Conservation (phyloP, 35 echinoderm and acorn worm genomes). For the Ptychodera flava region DNA sequence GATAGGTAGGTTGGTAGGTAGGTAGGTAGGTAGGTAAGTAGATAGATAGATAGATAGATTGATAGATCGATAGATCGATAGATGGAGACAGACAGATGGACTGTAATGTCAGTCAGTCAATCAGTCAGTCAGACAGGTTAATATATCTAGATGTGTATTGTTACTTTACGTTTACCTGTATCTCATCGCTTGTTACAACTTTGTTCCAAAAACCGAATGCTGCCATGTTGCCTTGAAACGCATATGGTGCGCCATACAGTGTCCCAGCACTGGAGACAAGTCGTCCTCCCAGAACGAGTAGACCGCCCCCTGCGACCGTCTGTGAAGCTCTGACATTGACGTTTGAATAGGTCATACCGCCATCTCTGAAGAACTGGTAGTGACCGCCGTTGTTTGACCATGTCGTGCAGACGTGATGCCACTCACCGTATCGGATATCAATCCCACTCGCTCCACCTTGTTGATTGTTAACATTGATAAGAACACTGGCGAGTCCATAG, state of each 20-base stretch:
- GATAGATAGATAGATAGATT: background rate
- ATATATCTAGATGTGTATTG: background rate
- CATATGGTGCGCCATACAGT: background rate
- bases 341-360: background rate
- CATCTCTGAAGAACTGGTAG: background rate
- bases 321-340: background rate
- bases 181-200: background rate
- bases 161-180: background rate
- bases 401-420: background rate
- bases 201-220: background rate
- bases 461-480: background rate
- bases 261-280: background rate
- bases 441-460: background rate
- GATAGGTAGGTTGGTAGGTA: background rate
- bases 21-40: background rate
- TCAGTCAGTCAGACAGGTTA: background rate
- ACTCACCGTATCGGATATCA: background rate
- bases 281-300: background rate
- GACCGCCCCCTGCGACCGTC: background rate
- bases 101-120: background rate
- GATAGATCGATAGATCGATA: background rate
- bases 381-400: background rate
- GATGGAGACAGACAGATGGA: background rate
- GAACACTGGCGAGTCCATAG: background rate
- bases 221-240: background rate